Conservation (phyloP, 2,113 vertebrate genomes). For the Boleophthalmus pectinirostris region DNA sequence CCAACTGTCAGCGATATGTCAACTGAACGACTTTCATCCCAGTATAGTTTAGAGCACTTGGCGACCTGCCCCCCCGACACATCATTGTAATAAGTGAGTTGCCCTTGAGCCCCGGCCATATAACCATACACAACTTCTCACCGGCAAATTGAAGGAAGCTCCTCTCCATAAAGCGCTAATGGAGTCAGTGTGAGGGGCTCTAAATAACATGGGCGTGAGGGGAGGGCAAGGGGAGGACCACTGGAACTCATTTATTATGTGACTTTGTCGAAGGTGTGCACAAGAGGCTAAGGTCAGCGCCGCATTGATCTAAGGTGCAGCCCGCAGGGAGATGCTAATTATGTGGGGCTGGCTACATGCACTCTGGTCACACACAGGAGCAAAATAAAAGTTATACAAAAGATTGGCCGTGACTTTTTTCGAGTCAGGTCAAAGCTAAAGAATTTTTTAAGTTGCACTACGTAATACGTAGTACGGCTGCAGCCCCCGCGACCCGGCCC, state of each 20-base stretch:
- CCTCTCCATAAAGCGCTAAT: constrained; percentile 77
- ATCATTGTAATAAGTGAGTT: constrained; percentile 74
- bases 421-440: too few species aligned
- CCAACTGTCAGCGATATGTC: not conserved
- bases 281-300: constrained; percentile 60
- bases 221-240: constrained; percentile 18
- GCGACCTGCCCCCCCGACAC: constrained; percentile 38
- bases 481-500: too few species aligned
- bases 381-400: constrained; percentile 4
- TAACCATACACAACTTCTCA: constrained; percentile 56
- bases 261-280: constrained; percentile 42
- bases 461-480: too few species aligned
- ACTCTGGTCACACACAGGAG: constrained; percentile 45
- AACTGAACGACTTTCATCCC: not conserved
- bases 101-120: constrained; percentile 64
- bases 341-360: constrained; percentile 45
- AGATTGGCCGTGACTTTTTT: not conserved
- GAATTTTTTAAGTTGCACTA: too few species aligned
- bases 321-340: constrained; percentile 60
- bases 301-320: constrained; percentile 62
- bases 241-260: constrained; percentile 69
- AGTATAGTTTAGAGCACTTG: not conserved
- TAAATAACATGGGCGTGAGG: constrained; percentile 69
- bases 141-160: constrained; percentile 74
- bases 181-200: constrained; percentile 63